Evolutionary conservation across 2,888 invertebrate species (phyloP).

Genomic region (Acanthoscelides obtectus): DNA sequence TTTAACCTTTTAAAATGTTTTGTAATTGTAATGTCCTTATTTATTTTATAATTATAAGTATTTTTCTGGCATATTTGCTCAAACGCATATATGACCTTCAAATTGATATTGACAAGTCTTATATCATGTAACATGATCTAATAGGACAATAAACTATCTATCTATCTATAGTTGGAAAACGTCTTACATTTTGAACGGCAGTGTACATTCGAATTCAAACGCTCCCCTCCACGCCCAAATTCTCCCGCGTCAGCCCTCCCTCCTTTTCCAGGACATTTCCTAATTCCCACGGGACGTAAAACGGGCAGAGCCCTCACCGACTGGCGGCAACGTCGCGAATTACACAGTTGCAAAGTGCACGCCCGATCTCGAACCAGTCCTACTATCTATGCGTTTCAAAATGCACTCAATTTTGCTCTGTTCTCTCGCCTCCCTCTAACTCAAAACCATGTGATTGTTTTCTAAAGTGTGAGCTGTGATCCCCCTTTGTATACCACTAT

Average conservation of each 20-base stretch:
- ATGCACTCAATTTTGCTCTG: not conserved
- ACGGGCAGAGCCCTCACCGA: constrained; percentile 31
- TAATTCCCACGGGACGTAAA: constrained; percentile 29
- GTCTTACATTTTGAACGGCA: not conserved
- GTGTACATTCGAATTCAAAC: not conserved
- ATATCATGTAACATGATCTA: too few species aligned
- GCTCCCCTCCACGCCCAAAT: not conserved
- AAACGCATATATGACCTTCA: too few species aligned
- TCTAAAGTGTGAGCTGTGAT: constrained; percentile 31
- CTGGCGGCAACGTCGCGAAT: constrained; percentile 34
- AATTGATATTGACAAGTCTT: too few species aligned
- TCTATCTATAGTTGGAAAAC: not conserved
- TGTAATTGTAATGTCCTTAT: too few species aligned
- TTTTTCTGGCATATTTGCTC: too few species aligned
- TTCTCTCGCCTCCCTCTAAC: not conserved
- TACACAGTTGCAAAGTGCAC: constrained; percentile 36
- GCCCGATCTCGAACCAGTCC: constrained; percentile 34
- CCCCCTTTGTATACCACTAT: constrained; percentile 13
- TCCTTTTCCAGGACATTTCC: constrained; percentile 19
- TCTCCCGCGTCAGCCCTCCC: constrained; percentile 5
- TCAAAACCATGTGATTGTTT: constrained; percentile 32
- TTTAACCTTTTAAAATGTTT: too few species aligned
- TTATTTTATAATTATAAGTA: too few species aligned
- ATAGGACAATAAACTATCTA: too few species aligned
- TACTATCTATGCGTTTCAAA: not conserved